Evolutionary conservation across 2,888 invertebrate species (phyloP), one percentile per base, ranked within the genome.

Genomic region (Ceriagrion tenellum): DNA sequence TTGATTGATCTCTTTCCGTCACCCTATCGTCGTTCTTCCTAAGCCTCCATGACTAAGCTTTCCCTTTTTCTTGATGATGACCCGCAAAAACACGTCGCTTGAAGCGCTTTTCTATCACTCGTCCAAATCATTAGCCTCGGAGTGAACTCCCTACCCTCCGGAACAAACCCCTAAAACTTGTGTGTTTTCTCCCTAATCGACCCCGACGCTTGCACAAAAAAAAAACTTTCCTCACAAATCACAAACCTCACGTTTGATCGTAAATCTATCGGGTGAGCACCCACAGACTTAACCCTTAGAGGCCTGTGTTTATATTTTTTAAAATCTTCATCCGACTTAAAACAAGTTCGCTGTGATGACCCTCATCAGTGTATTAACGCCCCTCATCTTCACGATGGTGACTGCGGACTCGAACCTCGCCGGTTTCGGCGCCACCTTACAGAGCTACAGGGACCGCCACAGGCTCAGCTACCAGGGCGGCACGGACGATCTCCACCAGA

Each of bases 381-480:
- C 93, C 18, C 47, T 69, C 13, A 26, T 74, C 69, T 23, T 93
- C 35, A 55, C 69, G 13, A 93, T 93, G 93, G 93, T 47, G 23
- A 47, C 69, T 55, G 63, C n/a, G 63, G 93, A 40, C 47, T 69
- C 69, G 35, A 35, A 81, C 40, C n/a, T 47, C 23, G 69, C n/a
- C 63, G 74, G 74, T 40, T 16, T 69, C 26, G 55, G 74, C 40
- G 69, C 2, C 55, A 89, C 35, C 26, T 12, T 74, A 35, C 93
- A n/a, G 0, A 35, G 8, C 81, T 35, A 35, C n/a, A 12, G 26
- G 81, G 35, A 30, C 81, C 81, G 35, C 35, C 35, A 81, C 0
- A 23, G 35, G 35, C 81, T 81, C 81, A 35, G 81, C 18, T 81
- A 18, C 35, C 35, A 35, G 16, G 30, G 35, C 13, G 81, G 81